Conservation (phyloP, 1,140 invertebrate species). For the Ladona fulva region DNA sequence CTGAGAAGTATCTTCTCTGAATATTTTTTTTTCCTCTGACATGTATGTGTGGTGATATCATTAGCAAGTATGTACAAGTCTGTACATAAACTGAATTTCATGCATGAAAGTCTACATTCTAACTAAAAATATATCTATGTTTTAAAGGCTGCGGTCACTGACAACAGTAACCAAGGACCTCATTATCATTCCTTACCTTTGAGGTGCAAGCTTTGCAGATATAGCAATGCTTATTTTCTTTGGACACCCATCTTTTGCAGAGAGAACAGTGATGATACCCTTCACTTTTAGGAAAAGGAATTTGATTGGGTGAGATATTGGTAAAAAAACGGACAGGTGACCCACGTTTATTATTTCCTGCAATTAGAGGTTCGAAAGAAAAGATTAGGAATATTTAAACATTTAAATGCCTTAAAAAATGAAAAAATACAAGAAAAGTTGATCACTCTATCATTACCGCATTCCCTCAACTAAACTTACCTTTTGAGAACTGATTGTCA, state of each 20-base stretch:
- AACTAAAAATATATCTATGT: too few relatives aligned
- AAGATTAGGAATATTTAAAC: background rate
- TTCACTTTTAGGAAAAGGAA: constrained; percentile 48
- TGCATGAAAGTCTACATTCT: too few relatives aligned
- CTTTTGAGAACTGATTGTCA: constrained; percentile 32
- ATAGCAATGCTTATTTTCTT: constrained; percentile 65
- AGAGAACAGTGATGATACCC: constrained; percentile 64
- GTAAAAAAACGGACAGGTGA: constrained; percentile 80
- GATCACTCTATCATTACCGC: background rate
- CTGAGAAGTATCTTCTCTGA: too few relatives aligned
- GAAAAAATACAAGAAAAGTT: background rate
- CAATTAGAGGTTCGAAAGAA: constrained; percentile 17
- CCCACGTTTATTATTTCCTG: constrained; percentile 42
- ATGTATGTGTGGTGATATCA: too few relatives aligned
- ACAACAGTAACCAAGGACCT: too few relatives aligned
- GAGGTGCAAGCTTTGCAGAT: constrained; percentile 65
- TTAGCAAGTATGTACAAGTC: too few relatives aligned
- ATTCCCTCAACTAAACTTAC: background rate
- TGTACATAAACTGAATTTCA: too few relatives aligned
- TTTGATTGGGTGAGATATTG: constrained; percentile 49
- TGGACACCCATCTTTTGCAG: constrained; percentile 59
- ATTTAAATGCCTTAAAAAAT: background rate
- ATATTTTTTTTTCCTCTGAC: too few relatives aligned
- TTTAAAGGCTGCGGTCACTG: too few relatives aligned
- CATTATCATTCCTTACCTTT: constrained; percentile 38